Base-by-base conservation (phyloP, 2,888 invertebrate species). In the Catocala fraxini region DNA sequence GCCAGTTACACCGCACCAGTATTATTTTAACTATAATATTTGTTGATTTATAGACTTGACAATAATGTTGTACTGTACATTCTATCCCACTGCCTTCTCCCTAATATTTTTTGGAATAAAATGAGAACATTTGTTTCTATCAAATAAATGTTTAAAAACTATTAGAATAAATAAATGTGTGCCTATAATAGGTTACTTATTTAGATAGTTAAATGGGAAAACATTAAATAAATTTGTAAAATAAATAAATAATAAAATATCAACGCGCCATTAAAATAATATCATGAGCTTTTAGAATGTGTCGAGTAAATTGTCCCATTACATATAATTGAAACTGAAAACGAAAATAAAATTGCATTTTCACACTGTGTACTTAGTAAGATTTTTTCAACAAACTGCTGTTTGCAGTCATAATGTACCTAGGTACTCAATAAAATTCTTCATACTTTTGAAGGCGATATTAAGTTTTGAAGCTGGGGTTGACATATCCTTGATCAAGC, bases 151-250 rank as follows among this genome's bases (percentile, higher is more conserved):
- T 61, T 49, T 53, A 61, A 49, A 60, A 56, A 64, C 58, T 64
- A 66, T 70, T 71, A 84, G 78, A 78, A 73, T 80, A 84, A 85
- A 84, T 89, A 88, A 89, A 89, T 90, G 86, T 90, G 91, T 92
- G 92, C 92, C 92, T 92, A 90, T 83, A 77, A 85, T 90, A 89
- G 86, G 79, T 87, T 88, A 86, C 75, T 85, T 89, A 82, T 89
- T 76, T 90, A 89, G 87, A 81, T 86, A 87, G 84, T 69, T 87
- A 87, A 87, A 81, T 70, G 49, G 45, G 65, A 68, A 74, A 60
- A 82, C 79, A 68, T 70, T 77, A 86, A 87, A 73, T 69, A 76
- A 83, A 80, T 81, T 73, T 87, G 84, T 83, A 84, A 82, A 80
- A 74, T 84, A 85, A 81, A 74, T 77, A 85, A 80, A 74, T 75